These are phyloP conservation scores for Ginglymostoma cirratum DNA, from an alignment of 2,113 vertebrate genomes.

Conservation along the genomic window DNA sequence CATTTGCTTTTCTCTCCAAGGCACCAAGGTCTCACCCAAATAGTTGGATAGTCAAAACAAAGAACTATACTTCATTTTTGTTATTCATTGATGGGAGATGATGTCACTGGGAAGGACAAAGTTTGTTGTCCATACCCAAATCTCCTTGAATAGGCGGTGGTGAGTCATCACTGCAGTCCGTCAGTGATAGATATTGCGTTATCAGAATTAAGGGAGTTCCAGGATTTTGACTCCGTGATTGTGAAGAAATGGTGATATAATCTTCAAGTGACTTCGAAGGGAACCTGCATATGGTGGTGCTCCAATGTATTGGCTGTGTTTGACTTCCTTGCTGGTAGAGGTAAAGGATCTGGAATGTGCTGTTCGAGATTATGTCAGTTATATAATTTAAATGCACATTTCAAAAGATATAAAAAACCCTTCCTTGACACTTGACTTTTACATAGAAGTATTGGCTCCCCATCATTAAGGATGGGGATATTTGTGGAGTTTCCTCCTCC, in stretches of 20 bases:
- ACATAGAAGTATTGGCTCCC: too few species aligned
- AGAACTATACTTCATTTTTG: neutral
- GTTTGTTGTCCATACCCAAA: neutral
- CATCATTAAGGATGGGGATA: too few species aligned
- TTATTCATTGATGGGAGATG: neutral
- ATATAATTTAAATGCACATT: too few species aligned
- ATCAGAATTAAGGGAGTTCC: neutral
- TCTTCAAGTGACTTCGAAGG: neutral
- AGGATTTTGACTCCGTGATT: neutral
- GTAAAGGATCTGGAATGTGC: neutral
- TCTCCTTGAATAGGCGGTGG: neutral
- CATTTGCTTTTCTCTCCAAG: neutral
- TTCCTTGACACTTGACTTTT: too few species aligned
- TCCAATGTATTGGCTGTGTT: neutral
- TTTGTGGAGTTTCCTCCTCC: too few species aligned
- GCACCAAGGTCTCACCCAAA: neutral
- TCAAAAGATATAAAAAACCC: too few species aligned
- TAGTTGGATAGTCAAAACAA: neutral
- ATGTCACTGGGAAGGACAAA: neutral
- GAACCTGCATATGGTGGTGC: too few species aligned
- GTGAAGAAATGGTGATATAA: neutral
- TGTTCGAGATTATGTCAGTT: neutral
- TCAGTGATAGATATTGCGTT: neutral
- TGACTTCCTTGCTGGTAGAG: neutral
- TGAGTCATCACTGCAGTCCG: neutral